Conservation (phyloP, 1,140 invertebrate genomes). For the Neuroterus valhalla region DNA sequence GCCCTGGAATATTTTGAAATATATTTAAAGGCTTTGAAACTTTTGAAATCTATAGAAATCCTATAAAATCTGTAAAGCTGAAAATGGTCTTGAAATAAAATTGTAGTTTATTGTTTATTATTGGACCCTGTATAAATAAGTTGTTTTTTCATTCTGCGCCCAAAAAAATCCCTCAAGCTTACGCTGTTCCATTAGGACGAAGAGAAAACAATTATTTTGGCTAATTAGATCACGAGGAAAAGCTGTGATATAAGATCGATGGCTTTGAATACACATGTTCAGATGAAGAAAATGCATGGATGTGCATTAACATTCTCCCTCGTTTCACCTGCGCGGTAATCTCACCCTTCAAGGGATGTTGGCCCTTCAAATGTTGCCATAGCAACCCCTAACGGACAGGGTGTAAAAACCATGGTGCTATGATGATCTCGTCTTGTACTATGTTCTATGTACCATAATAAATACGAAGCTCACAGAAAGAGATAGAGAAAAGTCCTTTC, state of each 20-base stretch:
- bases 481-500: constrained; percentile 27
- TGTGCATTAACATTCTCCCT: constrained; percentile 31
- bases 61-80: too few species aligned
- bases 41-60: too few species aligned
- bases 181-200: too few species aligned
- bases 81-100: too few species aligned
- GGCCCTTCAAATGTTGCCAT: constrained; percentile 54
- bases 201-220: not conserved
- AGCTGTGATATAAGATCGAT: not conserved
- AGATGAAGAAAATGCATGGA: constrained; percentile 25
- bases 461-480: constrained; percentile 16
- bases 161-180: too few species aligned
- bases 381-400: constrained; percentile 56
- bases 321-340: constrained; percentile 47
- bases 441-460: constrained; percentile 2
- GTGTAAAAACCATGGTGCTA: constrained; percentile 54
- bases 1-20: too few species aligned
- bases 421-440: constrained; percentile 15
- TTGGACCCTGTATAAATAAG: too few species aligned
- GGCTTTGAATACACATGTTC: not conserved
- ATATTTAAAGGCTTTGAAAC: too few species aligned
- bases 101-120: too few species aligned
- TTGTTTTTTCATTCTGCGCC: too few species aligned
- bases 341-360: constrained; percentile 44
- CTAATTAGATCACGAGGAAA: not conserved